Evolutionary conservation across 2,888 invertebrate genomes (phyloP), one percentile per base, ranked within the genome.

Genomic region (Cyclophora punctaria): DNA sequence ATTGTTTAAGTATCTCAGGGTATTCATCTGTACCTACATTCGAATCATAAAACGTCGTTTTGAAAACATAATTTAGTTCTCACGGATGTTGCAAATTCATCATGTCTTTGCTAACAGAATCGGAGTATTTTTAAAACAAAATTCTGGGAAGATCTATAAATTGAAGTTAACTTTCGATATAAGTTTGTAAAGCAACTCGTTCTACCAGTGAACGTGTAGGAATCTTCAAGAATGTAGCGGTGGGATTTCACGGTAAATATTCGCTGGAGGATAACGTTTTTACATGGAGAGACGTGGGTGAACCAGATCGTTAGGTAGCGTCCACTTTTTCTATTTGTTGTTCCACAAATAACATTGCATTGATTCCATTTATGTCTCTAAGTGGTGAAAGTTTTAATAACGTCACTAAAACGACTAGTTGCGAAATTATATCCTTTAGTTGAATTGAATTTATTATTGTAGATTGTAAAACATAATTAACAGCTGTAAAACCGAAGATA

Each of bases 261-360:
- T 37, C 48, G 47, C 52, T 57, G 59, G 37, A 4, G 37, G 37
- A 5, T 4, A 37, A 37, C 5, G 37, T 54, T 64, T 64, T 59
- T 59, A 60, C 60, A 56, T 51, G 48, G 48, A 20, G 47, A 44
- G 48, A 53, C 57, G 68, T 68, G 62, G 67, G 67, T 53, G 62
- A 58, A 66, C 65, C 60, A 60, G 67, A 58, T 51, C 44, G 48
- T 54, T 50, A 4, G n/a, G 7, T 43, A 20, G 43, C 43, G 55
- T 57, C 48, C 50, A 61, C 63, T 67, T 66, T 66, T 67, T 65
- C 64, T 68, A 65, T 68, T 70, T 69, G 57, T 69, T 63, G 64
- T 64, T 52, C 50, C 7, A 42, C 55, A 56, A 62, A 70, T 69
- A 62, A 66, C 69, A 67, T 62, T 3, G 59, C 63, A 69, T 69